A percentile compares a stretch with the other conserved stretches of the same genome.
phyloP scores from a whole-genome alignment of 2,113 vertebrate species.

The Podilymbus podiceps region DNA sequence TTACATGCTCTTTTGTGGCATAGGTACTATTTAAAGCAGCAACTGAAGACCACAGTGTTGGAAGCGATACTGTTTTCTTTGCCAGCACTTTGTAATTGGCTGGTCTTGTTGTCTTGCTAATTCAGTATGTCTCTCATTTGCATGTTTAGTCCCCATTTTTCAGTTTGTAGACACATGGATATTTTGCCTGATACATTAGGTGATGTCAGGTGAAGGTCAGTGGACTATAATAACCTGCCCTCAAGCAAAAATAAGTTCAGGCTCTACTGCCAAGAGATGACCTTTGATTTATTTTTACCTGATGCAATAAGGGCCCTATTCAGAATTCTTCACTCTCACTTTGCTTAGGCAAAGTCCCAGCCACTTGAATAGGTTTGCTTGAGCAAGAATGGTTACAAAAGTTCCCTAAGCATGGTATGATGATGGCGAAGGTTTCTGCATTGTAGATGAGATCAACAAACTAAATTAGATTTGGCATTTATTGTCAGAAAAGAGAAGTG shows the following conservation, averaged over 20 bases:
- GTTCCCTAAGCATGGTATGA: background rate
- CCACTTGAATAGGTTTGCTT: background rate
- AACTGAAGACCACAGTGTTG: background rate
- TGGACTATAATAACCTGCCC: background rate
- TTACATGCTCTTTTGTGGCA: background rate
- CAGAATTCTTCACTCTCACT: background rate
- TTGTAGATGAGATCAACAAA: background rate
- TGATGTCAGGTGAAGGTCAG: constrained; percentile 18
- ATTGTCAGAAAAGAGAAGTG: background rate
- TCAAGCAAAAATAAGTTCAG: background rate
- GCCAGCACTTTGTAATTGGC: background rate
- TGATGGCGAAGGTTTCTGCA: background rate
- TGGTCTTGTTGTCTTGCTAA: background rate
- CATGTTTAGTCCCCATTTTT: background rate
- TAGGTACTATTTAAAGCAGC: background rate
- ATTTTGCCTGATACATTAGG: background rate
- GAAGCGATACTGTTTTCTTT: background rate
- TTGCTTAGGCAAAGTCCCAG: background rate
- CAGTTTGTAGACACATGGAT: background rate
- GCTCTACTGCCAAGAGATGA: constrained; percentile 11
- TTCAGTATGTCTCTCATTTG: background rate
- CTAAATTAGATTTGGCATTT: background rate
- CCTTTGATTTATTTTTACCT: constrained; percentile 49
- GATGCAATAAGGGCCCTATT: background rate
- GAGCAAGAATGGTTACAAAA: background rate